Percentiles rank a stretch among this genome's conserved stretches.
Conservation (phyloP, 2,888 invertebrate genomes). For the Parnassius orleans region DNA sequence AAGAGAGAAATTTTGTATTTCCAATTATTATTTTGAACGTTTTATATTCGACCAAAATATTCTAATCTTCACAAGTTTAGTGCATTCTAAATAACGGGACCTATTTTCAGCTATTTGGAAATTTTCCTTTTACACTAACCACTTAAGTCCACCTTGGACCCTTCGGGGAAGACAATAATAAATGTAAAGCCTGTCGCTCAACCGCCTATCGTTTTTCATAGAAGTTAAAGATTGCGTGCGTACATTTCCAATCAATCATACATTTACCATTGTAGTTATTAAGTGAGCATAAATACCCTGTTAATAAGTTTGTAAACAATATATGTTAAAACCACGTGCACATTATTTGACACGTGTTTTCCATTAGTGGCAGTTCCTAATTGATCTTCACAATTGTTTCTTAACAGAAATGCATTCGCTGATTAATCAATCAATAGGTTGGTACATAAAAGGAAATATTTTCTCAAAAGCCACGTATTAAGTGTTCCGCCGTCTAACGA, state of each 20-base stretch:
- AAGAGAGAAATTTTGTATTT: no score
- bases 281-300: conserved; percentile 15
- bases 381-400: conserved; percentile 11
- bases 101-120: conserved; percentile 17
- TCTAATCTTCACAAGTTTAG: no score
- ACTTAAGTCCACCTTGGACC: conserved; percentile 16
- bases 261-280: conserved; percentile 23
- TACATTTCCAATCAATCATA: conserved; percentile 24
- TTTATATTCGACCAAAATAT: no score
- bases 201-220: conserved; percentile 19
- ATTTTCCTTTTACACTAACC: neutral
- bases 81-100: conserved; percentile 10
- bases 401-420: conserved; percentile 15
- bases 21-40: no score
- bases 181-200: neutral
- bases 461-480: no score
- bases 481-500: no score
- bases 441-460: no score
- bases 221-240: conserved; percentile 21
- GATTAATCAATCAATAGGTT: neutral
- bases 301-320: conserved; percentile 23
- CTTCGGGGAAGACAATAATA: conserved; percentile 20
- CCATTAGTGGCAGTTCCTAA: conserved; percentile 4
- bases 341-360: conserved; percentile 17
- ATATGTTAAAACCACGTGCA: conserved; percentile 25